A percentile compares a stretch with the other conserved stretches of the same genome.
These are phyloP conservation scores for Lagodon rhomboides DNA, from an alignment of 2,797 vertebrate species.

Conservation along the genomic window DNA sequence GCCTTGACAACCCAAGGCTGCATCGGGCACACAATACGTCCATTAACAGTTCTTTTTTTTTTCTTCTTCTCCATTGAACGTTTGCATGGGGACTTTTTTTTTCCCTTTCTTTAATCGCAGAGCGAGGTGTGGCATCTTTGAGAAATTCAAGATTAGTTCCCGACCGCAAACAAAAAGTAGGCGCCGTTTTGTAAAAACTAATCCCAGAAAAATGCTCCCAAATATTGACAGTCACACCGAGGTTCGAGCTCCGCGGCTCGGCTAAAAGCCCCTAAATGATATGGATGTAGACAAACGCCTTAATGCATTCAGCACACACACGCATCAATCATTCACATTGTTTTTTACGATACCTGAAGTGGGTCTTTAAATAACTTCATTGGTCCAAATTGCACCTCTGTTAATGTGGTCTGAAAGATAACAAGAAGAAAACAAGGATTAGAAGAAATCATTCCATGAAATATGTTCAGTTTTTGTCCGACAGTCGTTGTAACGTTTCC, in stretches of 20 bases:
- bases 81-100: conserved; percentile 57
- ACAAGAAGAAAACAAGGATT: conserved; percentile 69
- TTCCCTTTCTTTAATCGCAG: conserved; percentile 49
- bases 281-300: conserved; percentile 32
- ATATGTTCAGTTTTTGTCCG: neutral
- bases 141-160: conserved; percentile 56
- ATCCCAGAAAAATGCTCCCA: conserved; percentile 32
- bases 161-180: conserved; percentile 47
- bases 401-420: conserved; percentile 89
- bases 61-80: conserved; percentile 46
- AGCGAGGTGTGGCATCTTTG: conserved; percentile 42
- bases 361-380: conserved; percentile 98
- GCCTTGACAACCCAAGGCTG: conserved; percentile 69
- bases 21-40: conserved; percentile 66
- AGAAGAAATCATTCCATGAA: conserved; percentile 30
- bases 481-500: neutral
- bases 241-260: conserved; percentile 15
- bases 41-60: conserved; percentile 63
- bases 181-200: conserved; percentile 36
- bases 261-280: conserved; percentile 38
- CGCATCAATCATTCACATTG: conserved; percentile 36
- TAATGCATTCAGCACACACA: conserved; percentile 35
- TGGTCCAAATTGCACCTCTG: conserved; percentile 97
- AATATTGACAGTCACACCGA: conserved; percentile 53
- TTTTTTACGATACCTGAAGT: conserved; percentile 92